These are phyloP conservation scores for Pocota personata DNA, from an alignment of 2,888 invertebrate genomes.

Conservation along the genomic window DNA sequence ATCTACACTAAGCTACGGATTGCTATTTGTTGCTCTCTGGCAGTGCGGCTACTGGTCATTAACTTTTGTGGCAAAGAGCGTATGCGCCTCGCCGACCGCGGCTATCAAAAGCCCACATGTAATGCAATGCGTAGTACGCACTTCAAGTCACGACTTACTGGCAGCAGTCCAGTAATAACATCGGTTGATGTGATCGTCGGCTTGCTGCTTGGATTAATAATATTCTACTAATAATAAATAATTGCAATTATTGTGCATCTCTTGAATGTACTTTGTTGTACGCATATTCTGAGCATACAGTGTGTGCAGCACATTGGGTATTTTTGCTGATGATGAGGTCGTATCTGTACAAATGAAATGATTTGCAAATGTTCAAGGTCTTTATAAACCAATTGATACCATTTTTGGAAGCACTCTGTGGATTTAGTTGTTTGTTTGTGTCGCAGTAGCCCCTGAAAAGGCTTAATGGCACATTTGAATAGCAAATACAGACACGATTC, in stretches of 20 bases:
- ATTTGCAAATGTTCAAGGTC: neutral
- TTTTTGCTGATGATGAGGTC: too few relatives aligned
- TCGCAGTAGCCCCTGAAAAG: neutral
- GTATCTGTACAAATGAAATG: too few relatives aligned
- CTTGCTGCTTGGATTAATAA: constrained; percentile 50
- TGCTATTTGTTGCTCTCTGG: constrained; percentile 12
- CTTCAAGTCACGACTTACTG: constrained; percentile 41
- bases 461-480: neutral
- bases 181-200: constrained; percentile 11
- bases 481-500: neutral
- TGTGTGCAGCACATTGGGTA: constrained; percentile 7
- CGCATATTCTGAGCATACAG: constrained; percentile 6
- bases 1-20: neutral
- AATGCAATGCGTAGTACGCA: constrained; percentile 61
- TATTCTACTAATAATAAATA: constrained; percentile 37
- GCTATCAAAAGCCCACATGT: constrained; percentile 14
- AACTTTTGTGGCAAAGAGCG: constrained; percentile 30
- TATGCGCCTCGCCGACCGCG: neutral
- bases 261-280: neutral
- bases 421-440: neutral
- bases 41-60: constrained; percentile 66
- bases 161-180: constrained; percentile 12
- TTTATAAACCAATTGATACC: neutral
- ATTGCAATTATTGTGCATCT: constrained; percentile 49
- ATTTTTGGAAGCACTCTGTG: neutral